Evolutionary conservation across 1,140 invertebrate genomes (phyloP).

Genomic region (Scylla paramamosain): DNA sequence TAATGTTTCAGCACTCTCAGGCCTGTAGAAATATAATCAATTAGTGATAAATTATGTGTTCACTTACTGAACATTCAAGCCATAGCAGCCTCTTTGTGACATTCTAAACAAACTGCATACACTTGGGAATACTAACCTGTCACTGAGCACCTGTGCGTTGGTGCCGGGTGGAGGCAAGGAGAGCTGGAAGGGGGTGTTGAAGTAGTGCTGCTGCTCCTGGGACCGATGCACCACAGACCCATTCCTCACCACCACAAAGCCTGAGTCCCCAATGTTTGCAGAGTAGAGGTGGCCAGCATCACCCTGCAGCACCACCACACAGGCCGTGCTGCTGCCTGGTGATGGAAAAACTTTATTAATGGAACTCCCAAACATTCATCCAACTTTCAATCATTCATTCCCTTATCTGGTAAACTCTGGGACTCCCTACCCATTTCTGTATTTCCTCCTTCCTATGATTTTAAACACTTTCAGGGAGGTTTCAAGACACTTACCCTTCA

Average conservation of each 20-base stretch:
- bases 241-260: conserved; percentile 88
- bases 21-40: conserved; percentile 83
- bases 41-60: background rate
- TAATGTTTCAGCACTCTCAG: conserved; percentile 93
- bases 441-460: no score
- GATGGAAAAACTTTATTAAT: no score
- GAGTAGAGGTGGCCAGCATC: conserved; percentile 94
- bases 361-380: no score
- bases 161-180: conserved; percentile 95
- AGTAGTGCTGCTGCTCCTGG: conserved; percentile 98
- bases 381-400: no score
- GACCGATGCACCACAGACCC: conserved; percentile 93
- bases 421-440: no score
- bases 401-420: no score
- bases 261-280: conserved; percentile 99
- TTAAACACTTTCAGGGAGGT: no score
- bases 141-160: conserved; percentile 87
- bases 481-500: no score
- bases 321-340: conserved; percentile 95
- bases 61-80: background rate
- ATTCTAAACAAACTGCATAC: background rate
- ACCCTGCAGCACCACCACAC: conserved; percentile 95
- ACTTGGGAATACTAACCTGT: conserved; percentile 52
- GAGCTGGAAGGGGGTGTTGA: conserved; percentile 98
- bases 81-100: background rate